These are phyloP conservation scores for Calyptommatus sinebrachiatus DNA, from an alignment of 2,113 vertebrate genomes.

Conservation along the genomic window DNA sequence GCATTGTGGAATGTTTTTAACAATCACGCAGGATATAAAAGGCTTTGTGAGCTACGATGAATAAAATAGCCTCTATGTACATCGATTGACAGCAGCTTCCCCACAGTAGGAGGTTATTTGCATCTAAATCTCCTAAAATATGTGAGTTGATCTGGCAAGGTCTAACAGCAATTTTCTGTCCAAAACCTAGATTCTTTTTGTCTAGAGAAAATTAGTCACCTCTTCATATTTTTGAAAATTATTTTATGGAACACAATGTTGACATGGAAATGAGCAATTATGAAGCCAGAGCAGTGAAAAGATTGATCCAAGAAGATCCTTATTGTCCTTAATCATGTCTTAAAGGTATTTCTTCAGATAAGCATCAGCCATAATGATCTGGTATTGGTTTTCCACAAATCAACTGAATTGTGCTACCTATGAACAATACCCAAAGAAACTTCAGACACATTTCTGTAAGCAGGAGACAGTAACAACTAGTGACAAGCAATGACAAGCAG, in stretches of 20 bases:
- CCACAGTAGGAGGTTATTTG: not conserved
- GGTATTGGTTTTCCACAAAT: not conserved
- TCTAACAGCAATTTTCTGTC: not conserved
- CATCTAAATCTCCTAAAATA: not conserved
- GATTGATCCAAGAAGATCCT: not conserved
- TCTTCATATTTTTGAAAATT: not conserved
- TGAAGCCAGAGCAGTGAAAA: not conserved
- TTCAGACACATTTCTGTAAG: not conserved
- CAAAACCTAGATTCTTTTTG: not conserved
- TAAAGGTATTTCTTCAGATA: not conserved
- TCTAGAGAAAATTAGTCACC: not conserved
- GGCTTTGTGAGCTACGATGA: not conserved
- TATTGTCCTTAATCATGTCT: constrained; percentile 1
- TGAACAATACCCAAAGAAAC: not conserved
- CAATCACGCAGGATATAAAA: too few relatives aligned
- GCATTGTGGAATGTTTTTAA: too few relatives aligned
- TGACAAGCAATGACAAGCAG: constrained; percentile 5
- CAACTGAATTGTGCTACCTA: not conserved
- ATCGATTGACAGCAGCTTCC: not conserved
- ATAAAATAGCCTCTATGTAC: not conserved
- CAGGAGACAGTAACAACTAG: constrained; percentile 33
- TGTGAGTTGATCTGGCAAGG: not conserved
- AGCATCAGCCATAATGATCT: not conserved
- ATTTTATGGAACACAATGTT: not conserved
- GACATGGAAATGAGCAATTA: not conserved